Evolutionary conservation across 2,888 invertebrate genomes (phyloP).

Genomic region (Drosophila yooni): DNA sequence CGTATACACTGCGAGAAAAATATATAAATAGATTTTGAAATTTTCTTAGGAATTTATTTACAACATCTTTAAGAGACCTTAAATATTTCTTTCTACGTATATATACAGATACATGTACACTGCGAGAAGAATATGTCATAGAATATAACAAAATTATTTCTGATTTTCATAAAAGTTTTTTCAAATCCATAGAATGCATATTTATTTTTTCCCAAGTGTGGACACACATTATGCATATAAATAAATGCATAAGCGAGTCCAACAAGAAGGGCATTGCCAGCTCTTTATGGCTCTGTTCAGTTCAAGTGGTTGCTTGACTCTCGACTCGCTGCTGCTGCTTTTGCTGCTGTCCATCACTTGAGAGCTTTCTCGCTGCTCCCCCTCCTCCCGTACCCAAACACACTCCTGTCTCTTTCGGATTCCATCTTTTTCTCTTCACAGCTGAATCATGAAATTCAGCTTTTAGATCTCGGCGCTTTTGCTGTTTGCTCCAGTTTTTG

Average conservation of each 20-base stretch:
- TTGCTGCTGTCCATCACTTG: constrained; percentile 63
- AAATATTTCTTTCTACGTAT: neutral
- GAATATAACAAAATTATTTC: neutral
- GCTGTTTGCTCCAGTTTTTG: constrained; percentile 56
- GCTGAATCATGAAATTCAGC: constrained; percentile 53
- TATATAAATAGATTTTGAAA: neutral
- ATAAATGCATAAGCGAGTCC: constrained; percentile 10
- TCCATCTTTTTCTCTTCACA: constrained; percentile 5
- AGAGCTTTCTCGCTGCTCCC: constrained; percentile 59
- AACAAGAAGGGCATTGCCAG: constrained; percentile 34
- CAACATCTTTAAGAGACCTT: neutral
- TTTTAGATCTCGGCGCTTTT: constrained; percentile 38
- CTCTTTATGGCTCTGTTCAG: constrained; percentile 44
- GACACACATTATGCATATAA: constrained; percentile 1
- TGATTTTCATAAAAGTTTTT: neutral
- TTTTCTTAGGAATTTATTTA: neutral
- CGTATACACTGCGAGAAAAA: constrained; percentile 3
- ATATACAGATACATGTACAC: neutral
- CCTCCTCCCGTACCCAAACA: neutral
- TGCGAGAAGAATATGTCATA: neutral
- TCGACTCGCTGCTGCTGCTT: constrained; percentile 19
- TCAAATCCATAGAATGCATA: neutral
- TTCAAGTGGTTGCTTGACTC: constrained; percentile 74
- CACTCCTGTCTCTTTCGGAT: neutral
- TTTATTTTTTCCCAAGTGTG: neutral